Base-by-base conservation (phyloP, 1,140 invertebrate genomes). In the Patella vulgata region DNA sequence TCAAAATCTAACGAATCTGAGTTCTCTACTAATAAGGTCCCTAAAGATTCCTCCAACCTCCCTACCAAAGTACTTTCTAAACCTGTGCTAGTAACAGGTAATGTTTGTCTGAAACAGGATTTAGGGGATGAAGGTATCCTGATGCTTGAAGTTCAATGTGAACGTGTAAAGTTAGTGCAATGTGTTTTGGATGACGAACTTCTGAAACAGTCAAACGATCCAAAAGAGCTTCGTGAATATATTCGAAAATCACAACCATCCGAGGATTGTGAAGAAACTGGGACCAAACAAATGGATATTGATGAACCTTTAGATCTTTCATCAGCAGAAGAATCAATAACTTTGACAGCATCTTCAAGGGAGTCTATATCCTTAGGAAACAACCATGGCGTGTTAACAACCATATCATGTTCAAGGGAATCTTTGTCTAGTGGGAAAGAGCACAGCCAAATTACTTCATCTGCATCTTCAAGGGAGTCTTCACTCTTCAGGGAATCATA, bases 91-190 rank as follows among this genome's bases (percentile, higher is more conserved):
- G 28, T 69, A 14, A 31, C 64, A 39, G 54, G 62, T 12, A 55
- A 52, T 27, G 74, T 79, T 25, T 68, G 61, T 57, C 25, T 79
- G 12, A 67, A 59, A 43, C 76, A 80, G 50, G 75, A 79, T 43
- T 44, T 76, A 30, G 62, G 73, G 4, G 73, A 73, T 11, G 68
- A 73, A 47, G 72, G 75, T 14, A 69, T 64, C 5, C 50, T 77
- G 23, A 71, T 75, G 52, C 47, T 79, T 27, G 70, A 79, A 56
- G 56, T 79, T 28, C 73, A 75, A 31, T 71, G 73, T 1, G 39
- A 68, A 28, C 70, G 73, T 42, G 71, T 79, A 25, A 70, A 63
- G 2, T 56, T 79, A 19, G 68, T 77, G 51, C 55, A 79, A 17
- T 52, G 59, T 48, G 44, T 61, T 25, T 48, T 77, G 21, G 66